Percentiles rank a stretch among this genome's conserved stretches.
phyloP scores from a whole-genome alignment of 1,140 invertebrate species.

The Ostrea denselamellosa region DNA sequence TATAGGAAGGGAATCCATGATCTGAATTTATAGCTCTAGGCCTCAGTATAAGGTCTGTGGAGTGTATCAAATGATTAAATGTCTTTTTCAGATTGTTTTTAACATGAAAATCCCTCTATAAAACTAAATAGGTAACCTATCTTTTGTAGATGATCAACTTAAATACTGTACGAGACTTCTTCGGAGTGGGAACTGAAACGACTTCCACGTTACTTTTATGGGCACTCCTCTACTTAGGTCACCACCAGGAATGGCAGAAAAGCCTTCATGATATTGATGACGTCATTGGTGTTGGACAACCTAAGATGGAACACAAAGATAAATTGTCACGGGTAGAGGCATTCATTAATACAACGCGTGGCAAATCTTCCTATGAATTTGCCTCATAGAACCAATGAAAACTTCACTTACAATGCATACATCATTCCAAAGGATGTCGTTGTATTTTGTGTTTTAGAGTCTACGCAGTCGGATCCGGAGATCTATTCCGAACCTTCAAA shows the following conservation, averaged over 20 bases:
- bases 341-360: constrained; percentile 46
- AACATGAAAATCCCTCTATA: too few species aligned
- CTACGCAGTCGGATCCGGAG: constrained; percentile 66
- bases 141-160: background rate
- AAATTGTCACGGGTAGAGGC: constrained; percentile 52
- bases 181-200: constrained; percentile 93
- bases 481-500: constrained; percentile 85
- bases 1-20: too few species aligned
- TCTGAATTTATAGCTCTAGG: too few species aligned
- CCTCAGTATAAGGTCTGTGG: too few species aligned
- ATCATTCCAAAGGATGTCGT: constrained; percentile 72
- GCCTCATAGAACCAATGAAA: constrained; percentile 59
- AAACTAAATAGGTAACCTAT: too few species aligned
- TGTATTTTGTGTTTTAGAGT: constrained; percentile 73
- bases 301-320: constrained; percentile 39
- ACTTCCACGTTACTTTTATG: constrained; percentile 87
- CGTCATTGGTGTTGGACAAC: constrained; percentile 44
- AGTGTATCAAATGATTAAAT: too few species aligned
- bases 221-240: constrained; percentile 51
- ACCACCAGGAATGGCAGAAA: constrained; percentile 50
- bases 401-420: constrained; percentile 70
- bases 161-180: constrained; percentile 83
- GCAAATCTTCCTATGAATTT: constrained; percentile 73
- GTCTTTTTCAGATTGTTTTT: too few species aligned
- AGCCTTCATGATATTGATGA: constrained; percentile 52